Percentiles rank a stretch among this genome's conserved stretches.
Evolutionary conservation across 2,888 invertebrate genomes (phyloP).

Genomic region (Tridacna gigas): DNA sequence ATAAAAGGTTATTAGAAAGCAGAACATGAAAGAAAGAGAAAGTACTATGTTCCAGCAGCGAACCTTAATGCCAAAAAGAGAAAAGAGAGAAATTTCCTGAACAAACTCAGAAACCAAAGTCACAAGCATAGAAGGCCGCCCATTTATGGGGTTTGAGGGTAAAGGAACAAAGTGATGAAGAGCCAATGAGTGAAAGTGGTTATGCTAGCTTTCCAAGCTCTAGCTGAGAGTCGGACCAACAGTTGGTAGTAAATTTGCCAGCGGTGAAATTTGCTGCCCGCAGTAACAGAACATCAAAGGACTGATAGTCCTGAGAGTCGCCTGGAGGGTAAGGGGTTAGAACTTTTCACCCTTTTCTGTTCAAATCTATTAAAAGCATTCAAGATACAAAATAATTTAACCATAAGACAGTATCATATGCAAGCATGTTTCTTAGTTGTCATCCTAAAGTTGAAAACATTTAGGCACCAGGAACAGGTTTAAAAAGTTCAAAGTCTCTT

Average conservation of each 20-base stretch:
- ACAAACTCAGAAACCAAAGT: conserved; percentile 5
- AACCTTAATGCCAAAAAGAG: not conserved
- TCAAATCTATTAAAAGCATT: too few species aligned
- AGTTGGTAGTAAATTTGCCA: conserved; percentile 15
- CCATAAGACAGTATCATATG: too few species aligned
- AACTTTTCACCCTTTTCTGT: too few species aligned
- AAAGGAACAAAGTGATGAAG: not conserved
- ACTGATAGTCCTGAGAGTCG: too few species aligned
- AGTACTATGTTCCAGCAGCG: conserved; percentile 2
- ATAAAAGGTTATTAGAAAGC: not conserved
- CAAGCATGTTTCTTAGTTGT: too few species aligned
- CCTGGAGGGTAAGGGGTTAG: too few species aligned
- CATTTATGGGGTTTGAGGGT: too few species aligned
- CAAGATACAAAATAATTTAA: too few species aligned
- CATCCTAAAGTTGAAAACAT: too few species aligned
- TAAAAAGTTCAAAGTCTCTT: too few species aligned
- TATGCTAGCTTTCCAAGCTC: not conserved
- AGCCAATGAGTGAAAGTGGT: not conserved
- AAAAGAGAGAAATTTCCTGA: conserved; percentile 17
- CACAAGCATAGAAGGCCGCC: not conserved
- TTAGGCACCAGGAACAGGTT: too few species aligned
- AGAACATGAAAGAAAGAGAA: conserved; percentile 24
- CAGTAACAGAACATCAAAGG: too few species aligned
- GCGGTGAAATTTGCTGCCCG: not conserved
- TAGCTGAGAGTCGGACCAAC: not conserved